These are phyloP conservation scores for Drosophila pseudoananassae DNA, from an alignment of 1,140 invertebrate species.

Conservation along the genomic window DNA sequence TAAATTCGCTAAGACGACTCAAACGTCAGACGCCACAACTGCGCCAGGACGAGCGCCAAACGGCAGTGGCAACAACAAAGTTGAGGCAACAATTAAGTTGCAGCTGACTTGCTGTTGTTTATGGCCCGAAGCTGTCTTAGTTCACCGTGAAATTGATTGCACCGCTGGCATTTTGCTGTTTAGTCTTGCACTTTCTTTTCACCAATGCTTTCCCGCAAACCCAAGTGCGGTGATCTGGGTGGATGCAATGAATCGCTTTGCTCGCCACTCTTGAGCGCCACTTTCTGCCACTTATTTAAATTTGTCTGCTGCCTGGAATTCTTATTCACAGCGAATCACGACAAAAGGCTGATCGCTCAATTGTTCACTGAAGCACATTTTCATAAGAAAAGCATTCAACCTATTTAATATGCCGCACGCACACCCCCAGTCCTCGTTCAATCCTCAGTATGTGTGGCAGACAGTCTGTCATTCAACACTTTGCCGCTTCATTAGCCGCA, in stretches of 20 bases:
- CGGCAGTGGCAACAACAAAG: slow-evolving; percentile 33
- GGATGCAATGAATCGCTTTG: neutral
- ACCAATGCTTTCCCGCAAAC: too few relatives aligned
- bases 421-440: slow-evolving; percentile 1
- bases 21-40: slow-evolving; percentile 17
- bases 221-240: too few relatives aligned
- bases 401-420: slow-evolving; percentile 48
- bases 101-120: slow-evolving; percentile 42
- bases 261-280: too few relatives aligned
- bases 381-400: slow-evolving; percentile 32
- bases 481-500: slow-evolving; percentile 67
- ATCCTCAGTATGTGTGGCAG: slow-evolving; percentile 1
- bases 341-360: slow-evolving; percentile 54
- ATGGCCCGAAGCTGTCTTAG: slow-evolving; percentile 24
- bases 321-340: slow-evolving; percentile 24
- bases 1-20: slow-evolving; percentile 10
- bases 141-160: slow-evolving; percentile 72
- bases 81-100: slow-evolving; percentile 64
- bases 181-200: slow-evolving; percentile 10
- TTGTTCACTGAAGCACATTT: slow-evolving; percentile 52
- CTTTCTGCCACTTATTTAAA: neutral
- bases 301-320: neutral
- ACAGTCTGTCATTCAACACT: slow-evolving; percentile 57
- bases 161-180: slow-evolving; percentile 51
- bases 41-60: slow-evolving; percentile 11